These are phyloP conservation scores for Colistium nudipinnis DNA, from an alignment of 2,113 vertebrate species.

Conservation along the genomic window DNA sequence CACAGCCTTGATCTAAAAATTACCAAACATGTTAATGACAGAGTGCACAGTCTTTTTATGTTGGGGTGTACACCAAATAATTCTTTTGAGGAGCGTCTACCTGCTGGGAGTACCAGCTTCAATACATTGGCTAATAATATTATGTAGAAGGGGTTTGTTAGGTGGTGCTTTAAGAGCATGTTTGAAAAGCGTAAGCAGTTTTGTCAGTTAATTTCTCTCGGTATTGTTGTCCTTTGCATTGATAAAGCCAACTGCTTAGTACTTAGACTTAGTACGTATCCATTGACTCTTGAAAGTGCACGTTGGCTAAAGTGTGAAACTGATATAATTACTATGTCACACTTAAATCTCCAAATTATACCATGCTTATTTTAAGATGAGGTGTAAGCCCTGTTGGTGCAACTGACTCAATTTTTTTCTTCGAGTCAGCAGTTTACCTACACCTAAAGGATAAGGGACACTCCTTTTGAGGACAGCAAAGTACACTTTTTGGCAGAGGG, in stretches of 20 bases:
- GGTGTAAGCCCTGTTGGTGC: too few relatives aligned
- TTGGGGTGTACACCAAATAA: not conserved
- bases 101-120: not conserved
- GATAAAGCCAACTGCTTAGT: not conserved
- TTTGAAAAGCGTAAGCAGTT: not conserved
- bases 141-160: slow-evolving; percentile 16
- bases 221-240: not conserved
- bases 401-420: too few relatives aligned
- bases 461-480: too few relatives aligned
- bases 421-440: too few relatives aligned
- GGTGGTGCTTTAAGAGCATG: not conserved
- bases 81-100: not conserved
- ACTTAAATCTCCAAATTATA: too few relatives aligned
- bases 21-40: not conserved
- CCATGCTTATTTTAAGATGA: too few relatives aligned
- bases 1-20: not conserved
- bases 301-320: too few relatives aligned
- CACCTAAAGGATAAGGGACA: too few relatives aligned
- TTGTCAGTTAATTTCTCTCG: not conserved
- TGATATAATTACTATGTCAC: too few relatives aligned
- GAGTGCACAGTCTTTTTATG: not conserved
- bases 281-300: not conserved
- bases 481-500: too few relatives aligned
- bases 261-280: not conserved
- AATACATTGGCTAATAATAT: not conserved